Percentiles rank a stretch among this genome's conserved stretches.
These are phyloP conservation scores for Drosophila engyochracea DNA, from an alignment of 2,888 invertebrate species.

Conservation along the genomic window DNA sequence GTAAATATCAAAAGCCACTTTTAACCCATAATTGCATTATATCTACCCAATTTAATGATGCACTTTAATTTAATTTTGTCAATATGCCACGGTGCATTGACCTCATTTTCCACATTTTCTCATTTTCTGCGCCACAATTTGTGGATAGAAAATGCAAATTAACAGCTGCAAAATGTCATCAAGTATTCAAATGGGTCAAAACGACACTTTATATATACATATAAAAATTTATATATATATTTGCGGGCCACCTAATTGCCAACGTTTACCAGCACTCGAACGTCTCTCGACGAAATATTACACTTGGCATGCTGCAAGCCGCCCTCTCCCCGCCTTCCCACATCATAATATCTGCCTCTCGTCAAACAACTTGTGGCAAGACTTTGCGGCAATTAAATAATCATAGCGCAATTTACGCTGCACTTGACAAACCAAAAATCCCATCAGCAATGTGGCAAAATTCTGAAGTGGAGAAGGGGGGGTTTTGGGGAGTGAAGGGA, in stretches of 20 bases:
- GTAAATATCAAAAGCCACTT: neutral
- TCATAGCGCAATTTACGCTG: slow-evolving; percentile 72
- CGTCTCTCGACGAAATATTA: slow-evolving; percentile 49
- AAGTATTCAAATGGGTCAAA: slow-evolving; percentile 28
- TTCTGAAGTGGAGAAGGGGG: neutral
- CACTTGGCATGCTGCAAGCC: slow-evolving; percentile 13
- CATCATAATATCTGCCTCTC: neutral
- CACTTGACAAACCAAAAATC: slow-evolving; percentile 43
- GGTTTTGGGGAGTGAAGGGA: neutral
- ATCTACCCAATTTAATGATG: neutral
- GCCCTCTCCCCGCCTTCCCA: neutral
- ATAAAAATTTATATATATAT: neutral
- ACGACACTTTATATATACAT: slow-evolving; percentile 24
- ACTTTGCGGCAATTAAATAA: slow-evolving; percentile 72
- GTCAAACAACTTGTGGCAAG: slow-evolving; percentile 5
- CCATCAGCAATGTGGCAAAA: slow-evolving; percentile 31
- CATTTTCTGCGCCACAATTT: neutral
- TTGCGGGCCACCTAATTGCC: slow-evolving; percentile 65
- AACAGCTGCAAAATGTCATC: slow-evolving; percentile 23
- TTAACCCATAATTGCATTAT: neutral
- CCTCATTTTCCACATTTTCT: neutral
- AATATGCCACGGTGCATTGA: neutral
- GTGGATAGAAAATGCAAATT: neutral
- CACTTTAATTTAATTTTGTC: neutral
- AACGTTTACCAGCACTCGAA: slow-evolving; percentile 69